phyloP scores from a whole-genome alignment of 2,888 invertebrate species.

The Hyposoter didymator region DNA sequence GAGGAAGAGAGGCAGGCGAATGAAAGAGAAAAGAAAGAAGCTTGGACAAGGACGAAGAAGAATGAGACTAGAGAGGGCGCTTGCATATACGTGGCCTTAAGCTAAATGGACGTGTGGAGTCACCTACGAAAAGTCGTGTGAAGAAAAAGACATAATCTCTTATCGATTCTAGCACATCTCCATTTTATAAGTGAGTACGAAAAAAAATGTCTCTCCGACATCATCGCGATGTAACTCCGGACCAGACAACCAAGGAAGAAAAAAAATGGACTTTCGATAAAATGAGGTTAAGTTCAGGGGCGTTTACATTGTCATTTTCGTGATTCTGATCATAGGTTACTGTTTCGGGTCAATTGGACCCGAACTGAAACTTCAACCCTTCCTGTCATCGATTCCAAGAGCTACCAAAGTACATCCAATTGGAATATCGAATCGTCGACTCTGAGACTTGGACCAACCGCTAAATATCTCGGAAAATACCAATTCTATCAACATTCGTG shows the following conservation, averaged over 20 bases:
- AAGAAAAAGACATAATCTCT: slow-evolving; percentile 17
- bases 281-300: not conserved
- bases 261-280: not conserved
- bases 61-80: slow-evolving; percentile 10
- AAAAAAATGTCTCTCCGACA: slow-evolving; percentile 1
- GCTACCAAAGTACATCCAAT: not conserved
- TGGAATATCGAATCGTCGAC: not conserved
- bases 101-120: slow-evolving; percentile 13
- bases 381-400: not conserved
- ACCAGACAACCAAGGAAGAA: not conserved
- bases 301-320: not conserved
- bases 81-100: slow-evolving; percentile 15
- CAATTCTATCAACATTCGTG: not conserved
- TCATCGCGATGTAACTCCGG: not conserved
- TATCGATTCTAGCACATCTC: not conserved
- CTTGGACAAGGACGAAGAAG: slow-evolving; percentile 45
- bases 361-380: too few relatives aligned
- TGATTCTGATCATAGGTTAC: not conserved
- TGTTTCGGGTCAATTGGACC: not conserved
- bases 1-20: slow-evolving; percentile 4
- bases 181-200: not conserved
- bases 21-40: slow-evolving; percentile 36
- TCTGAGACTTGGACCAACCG: not conserved
- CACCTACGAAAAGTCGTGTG: not conserved
- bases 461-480: not conserved